phyloP scores from a whole-genome alignment of 1,140 invertebrate genomes.

The Uloborus diversus region DNA sequence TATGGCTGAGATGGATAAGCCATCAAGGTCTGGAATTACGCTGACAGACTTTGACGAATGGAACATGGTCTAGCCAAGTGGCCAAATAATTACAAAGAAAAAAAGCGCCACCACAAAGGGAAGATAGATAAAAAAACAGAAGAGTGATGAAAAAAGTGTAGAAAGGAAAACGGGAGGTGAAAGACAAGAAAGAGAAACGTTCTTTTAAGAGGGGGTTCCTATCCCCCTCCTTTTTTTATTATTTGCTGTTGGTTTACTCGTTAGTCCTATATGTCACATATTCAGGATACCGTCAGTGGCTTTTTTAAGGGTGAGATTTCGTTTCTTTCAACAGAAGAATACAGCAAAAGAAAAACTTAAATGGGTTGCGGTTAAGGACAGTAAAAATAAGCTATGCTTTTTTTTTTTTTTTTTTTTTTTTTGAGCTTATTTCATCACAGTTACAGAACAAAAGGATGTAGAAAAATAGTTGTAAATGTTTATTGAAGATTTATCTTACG shows the following conservation, averaged over 20 bases:
- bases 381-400: neutral
- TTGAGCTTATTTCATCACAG: constrained; percentile 6
- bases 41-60: constrained; percentile 52
- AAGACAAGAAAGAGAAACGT: constrained; percentile 46
- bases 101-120: constrained; percentile 35
- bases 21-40: constrained; percentile 48
- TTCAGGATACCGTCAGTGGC: constrained; percentile 22
- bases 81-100: constrained; percentile 46
- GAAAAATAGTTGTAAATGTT: too few species aligned
- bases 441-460: neutral
- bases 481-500: too few species aligned
- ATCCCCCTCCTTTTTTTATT: constrained; percentile 2
- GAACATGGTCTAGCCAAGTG: constrained; percentile 29
- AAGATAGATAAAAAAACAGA: constrained; percentile 38
- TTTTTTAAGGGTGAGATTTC: constrained; percentile 31
- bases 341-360: constrained; percentile 26
- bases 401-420: neutral
- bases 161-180: constrained; percentile 34
- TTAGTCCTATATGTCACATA: constrained; percentile 39
- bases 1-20: constrained; percentile 54
- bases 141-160: constrained; percentile 17
- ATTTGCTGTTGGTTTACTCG: constrained; percentile 48
- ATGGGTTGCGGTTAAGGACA: constrained; percentile 11
- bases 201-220: constrained; percentile 48
- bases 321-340: constrained; percentile 18